Percentiles rank a stretch among this genome's conserved stretches.
phyloP scores from a whole-genome alignment of 2,113 vertebrate genomes.

The Oxygymnocypris stewartii region DNA sequence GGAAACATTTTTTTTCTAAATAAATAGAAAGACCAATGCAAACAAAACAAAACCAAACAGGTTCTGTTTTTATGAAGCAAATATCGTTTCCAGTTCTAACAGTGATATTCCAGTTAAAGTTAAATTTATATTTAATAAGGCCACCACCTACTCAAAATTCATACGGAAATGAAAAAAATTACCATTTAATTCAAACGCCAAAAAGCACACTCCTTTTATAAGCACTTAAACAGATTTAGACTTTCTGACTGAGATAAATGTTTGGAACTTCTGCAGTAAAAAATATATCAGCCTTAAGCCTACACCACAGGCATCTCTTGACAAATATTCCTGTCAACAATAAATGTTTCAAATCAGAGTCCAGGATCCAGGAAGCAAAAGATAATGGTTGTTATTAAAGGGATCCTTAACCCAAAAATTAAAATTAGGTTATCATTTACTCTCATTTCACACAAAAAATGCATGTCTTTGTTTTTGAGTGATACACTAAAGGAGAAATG shows the following conservation, averaged over 20 bases:
- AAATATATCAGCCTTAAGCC: not conserved
- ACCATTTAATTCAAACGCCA: not conserved
- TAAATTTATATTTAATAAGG: not conserved
- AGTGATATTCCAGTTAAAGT: no score
- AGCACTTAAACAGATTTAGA: not conserved
- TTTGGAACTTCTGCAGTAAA: slow-evolving; percentile 1
- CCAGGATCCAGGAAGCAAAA: not conserved
- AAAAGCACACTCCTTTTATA: not conserved
- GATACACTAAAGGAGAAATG: not conserved
- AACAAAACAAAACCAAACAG: no score
- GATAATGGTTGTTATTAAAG: not conserved
- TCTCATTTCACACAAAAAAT: not conserved
- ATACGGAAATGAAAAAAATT: not conserved
- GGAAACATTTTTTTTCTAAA: no score
- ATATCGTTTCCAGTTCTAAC: no score
- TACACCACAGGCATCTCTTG: not conserved
- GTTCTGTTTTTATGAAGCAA: no score
- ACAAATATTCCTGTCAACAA: not conserved
- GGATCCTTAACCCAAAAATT: not conserved
- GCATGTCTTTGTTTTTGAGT: not conserved
- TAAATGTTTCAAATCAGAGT: not conserved
- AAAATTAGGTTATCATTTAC: not conserved
- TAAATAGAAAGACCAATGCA: no score
- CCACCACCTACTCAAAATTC: not conserved
- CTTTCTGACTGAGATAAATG: not conserved